Conservation (phyloP, 2,888 invertebrate genomes). For the Xylota sylvarum region DNA sequence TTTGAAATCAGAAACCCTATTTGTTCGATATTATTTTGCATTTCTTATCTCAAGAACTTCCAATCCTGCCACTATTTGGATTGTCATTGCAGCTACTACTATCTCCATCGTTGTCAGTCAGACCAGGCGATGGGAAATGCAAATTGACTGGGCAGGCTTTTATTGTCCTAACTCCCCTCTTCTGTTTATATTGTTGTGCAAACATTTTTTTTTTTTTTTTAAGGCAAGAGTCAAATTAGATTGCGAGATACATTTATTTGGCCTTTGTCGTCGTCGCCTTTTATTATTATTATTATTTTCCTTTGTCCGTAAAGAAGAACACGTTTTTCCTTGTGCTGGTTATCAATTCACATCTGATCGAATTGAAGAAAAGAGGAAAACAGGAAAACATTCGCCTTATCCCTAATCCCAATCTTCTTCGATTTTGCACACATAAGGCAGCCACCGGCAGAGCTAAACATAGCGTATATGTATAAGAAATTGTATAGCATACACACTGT, state of each 20-base stretch:
- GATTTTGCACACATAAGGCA: conserved; percentile 56
- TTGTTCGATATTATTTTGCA: not conserved
- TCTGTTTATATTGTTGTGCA: not conserved
- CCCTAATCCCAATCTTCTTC: conserved; percentile 54
- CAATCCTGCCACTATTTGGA: conserved; percentile 1
- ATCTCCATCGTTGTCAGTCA: not conserved
- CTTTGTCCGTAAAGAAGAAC: conserved; percentile 28
- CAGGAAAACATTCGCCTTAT: conserved; percentile 54
- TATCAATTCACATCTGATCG: conserved; percentile 59
- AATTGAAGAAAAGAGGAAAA: conserved; percentile 28
- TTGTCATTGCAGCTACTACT: not conserved
- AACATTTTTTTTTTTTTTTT: not conserved
- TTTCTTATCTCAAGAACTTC: not conserved
- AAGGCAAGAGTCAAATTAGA: conserved; percentile 37
- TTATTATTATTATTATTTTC: conserved; percentile 42
- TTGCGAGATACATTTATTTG: conserved; percentile 16
- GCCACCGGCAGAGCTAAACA: conserved; percentile 4
- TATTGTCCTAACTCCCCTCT: conserved; percentile 1
- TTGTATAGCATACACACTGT: conserved; percentile 26
- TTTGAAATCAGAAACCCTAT: not conserved
- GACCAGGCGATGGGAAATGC: not conserved
- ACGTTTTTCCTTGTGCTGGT: conserved; percentile 40
- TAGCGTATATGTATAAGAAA: conserved; percentile 11
- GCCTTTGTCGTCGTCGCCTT: conserved; percentile 14
- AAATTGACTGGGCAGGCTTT: conserved; percentile 1